These are phyloP conservation scores for Bostrychus sinensis DNA, from an alignment of 2,113 vertebrate genomes.

Conservation along the genomic window DNA sequence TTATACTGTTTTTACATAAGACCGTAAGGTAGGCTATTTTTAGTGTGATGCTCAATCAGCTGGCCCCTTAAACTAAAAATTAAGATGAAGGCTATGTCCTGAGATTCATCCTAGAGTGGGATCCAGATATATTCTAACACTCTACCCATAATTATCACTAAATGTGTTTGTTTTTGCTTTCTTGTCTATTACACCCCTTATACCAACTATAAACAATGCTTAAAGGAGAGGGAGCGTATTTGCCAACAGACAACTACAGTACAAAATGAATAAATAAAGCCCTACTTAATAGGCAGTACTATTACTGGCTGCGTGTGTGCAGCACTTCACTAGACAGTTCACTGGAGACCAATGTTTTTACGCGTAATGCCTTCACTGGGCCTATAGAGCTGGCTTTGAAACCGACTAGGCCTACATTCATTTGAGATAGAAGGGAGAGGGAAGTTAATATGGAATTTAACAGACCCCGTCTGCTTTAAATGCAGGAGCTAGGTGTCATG, in stretches of 20 bases:
- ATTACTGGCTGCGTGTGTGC: conserved; percentile 68
- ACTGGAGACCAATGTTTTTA: conserved; percentile 77
- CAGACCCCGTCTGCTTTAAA: conserved; percentile 77
- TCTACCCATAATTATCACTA: conserved; percentile 18
- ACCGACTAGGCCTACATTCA: conserved; percentile 76
- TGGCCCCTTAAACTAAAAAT: no score
- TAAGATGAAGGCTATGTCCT: no score
- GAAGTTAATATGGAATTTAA: conserved; percentile 80
- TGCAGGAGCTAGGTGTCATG: conserved; percentile 78
- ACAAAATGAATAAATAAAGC: conserved; percentile 72
- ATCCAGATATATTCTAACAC: neutral
- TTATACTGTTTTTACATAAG: neutral
- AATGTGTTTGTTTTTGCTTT: neutral
- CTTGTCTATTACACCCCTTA: conserved; percentile 20
- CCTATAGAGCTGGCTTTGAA: conserved; percentile 73
- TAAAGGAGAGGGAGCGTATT: conserved; percentile 27
- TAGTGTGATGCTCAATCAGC: no score
- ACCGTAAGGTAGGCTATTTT: neutral
- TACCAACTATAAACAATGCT: conserved; percentile 46
- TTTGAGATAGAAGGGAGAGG: conserved; percentile 42
- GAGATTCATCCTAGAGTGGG: no score
- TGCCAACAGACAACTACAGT: conserved; percentile 58
- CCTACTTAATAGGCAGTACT: conserved; percentile 67
- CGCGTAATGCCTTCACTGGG: conserved; percentile 77
- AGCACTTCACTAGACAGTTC: conserved; percentile 73